Evolutionary conservation across 2,888 invertebrate species (phyloP).

Genomic region (Tipula confusa): DNA sequence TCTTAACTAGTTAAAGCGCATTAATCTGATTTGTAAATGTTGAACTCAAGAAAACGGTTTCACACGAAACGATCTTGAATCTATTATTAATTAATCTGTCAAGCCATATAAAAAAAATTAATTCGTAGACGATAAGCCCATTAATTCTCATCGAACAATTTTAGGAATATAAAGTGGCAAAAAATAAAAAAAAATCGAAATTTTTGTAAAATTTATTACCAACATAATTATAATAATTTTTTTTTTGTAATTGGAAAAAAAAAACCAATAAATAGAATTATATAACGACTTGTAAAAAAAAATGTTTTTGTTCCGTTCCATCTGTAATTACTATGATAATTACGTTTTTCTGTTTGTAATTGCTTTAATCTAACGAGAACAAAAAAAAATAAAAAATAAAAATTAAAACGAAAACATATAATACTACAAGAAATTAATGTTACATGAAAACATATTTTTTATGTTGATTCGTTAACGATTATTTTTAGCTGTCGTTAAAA

Average conservation of each 20-base stretch:
- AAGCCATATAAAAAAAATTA: background rate
- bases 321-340: conserved; percentile 14
- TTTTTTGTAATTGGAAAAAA: background rate
- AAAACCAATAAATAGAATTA: too few relatives aligned
- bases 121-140: background rate
- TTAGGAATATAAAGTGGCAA: background rate
- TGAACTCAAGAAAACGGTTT: too few relatives aligned
- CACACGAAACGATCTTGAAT: too few relatives aligned
- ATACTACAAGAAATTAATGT: background rate
- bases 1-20: too few relatives aligned
- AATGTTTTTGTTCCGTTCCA: background rate
- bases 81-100: too few relatives aligned
- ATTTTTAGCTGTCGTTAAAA: conserved; percentile 15
- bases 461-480: background rate
- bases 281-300: background rate
- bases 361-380: conserved; percentile 6
- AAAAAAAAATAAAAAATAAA: background rate
- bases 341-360: conserved; percentile 25
- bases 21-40: too few relatives aligned
- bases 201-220: background rate
- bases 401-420: background rate
- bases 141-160: background rate
- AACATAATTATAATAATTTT: background rate
- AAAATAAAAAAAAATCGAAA: background rate
- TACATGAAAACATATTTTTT: background rate